Evolutionary conservation across 2,113 vertebrate genomes (phyloP).

Genomic region (Ibidorhyncha struthersii): DNA sequence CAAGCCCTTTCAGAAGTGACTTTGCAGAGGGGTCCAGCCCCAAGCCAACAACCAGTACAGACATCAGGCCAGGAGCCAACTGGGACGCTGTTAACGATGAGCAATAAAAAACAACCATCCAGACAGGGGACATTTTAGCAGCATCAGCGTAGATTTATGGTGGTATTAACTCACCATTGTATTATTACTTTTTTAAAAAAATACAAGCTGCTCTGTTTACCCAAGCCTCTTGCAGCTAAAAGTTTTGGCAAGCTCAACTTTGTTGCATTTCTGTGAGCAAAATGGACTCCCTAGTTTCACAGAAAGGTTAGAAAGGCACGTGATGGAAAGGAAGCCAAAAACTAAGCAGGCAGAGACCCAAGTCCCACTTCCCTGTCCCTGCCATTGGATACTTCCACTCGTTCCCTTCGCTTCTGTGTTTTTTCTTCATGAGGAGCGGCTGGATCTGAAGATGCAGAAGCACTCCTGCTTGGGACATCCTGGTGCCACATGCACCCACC

Average conservation of each 20-base stretch:
- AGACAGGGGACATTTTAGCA: neutral
- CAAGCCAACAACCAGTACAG: neutral
- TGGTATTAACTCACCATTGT: neutral
- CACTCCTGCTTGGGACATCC: neutral
- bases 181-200: neutral
- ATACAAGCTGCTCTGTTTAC: neutral
- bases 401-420: neutral
- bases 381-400: neutral
- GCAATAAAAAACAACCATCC: neutral
- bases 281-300: neutral
- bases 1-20: neutral
- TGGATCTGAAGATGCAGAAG: neutral
- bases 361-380: neutral
- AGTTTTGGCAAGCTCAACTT: neutral
- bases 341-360: neutral
- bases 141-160: neutral
- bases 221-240: neutral
- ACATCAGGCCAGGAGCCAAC: neutral
- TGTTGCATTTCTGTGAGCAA: neutral
- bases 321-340: neutral
- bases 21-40: neutral
- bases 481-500: neutral
- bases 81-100: neutral
- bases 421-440: neutral
- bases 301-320: neutral